Evolutionary conservation across 2,888 invertebrate genomes (phyloP).

Genomic region (Xestoiulus laeticollis): DNA sequence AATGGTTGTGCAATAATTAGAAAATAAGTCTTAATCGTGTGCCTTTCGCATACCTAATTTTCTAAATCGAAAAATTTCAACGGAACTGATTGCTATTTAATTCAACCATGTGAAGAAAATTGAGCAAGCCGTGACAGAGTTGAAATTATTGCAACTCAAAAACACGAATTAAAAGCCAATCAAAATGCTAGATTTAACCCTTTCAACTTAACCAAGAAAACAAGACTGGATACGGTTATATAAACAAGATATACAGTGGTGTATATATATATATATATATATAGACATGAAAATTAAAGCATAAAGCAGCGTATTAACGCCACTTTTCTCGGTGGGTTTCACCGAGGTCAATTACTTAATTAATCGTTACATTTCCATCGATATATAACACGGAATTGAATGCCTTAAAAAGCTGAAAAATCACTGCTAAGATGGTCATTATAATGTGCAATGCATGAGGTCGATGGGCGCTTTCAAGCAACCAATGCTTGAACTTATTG

Average conservation of each 20-base stretch:
- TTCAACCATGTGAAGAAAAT: conserved; percentile 34
- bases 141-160: conserved; percentile 34
- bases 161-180: conserved; percentile 13
- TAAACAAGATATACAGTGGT: not conserved
- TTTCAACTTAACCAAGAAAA: not conserved
- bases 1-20: conserved; percentile 43
- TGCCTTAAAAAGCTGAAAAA: too few species aligned
- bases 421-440: too few species aligned
- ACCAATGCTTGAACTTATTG: too few species aligned
- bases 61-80: not conserved
- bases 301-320: too few species aligned
- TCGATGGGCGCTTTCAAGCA: too few species aligned
- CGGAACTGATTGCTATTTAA: conserved; percentile 35
- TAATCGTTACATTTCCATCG: too few species aligned
- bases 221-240: not conserved
- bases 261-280: not conserved
- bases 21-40: conserved; percentile 41
- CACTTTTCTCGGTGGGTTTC: too few species aligned
- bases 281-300: not conserved
- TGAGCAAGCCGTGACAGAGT: conserved; percentile 21
- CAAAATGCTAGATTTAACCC: conserved; percentile 15
- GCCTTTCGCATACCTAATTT: conserved; percentile 24
- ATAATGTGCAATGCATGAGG: too few species aligned
- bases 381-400: too few species aligned
- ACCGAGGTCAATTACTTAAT: too few species aligned